phyloP scores from a whole-genome alignment of 2,888 invertebrate genomes.

The Xylota segnis region DNA sequence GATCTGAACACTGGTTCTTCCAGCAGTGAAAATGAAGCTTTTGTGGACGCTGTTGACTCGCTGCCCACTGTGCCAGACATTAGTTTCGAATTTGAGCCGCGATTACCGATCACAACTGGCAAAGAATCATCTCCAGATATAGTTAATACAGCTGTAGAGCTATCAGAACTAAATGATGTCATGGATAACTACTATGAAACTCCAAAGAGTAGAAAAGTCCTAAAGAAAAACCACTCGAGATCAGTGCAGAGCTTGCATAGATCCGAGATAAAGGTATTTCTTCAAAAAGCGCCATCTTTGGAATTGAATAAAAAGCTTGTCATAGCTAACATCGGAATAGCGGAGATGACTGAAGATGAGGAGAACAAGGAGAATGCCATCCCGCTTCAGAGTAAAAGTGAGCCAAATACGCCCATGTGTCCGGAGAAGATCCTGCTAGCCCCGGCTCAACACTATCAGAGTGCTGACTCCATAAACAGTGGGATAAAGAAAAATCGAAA shows the following conservation, averaged over 20 bases:
- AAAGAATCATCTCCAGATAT: conserved; percentile 67
- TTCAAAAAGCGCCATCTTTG: conserved; percentile 83
- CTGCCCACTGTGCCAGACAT: conserved; percentile 77
- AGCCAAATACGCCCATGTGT: conserved; percentile 79
- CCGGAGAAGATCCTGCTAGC: conserved; percentile 78
- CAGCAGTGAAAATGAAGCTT: conserved; percentile 82
- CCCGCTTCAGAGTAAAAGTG: conserved; percentile 79
- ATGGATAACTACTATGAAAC: conserved; percentile 78
- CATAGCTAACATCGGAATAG: conserved; percentile 78
- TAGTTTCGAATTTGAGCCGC: conserved; percentile 72
- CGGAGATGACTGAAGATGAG: conserved; percentile 75
- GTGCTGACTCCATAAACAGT: conserved; percentile 81
- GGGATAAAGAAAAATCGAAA: conserved; percentile 67
- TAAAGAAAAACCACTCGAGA: conserved; percentile 81
- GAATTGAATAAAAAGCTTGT: conserved; percentile 79
- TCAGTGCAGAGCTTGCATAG: conserved; percentile 83
- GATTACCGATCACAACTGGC: conserved; percentile 64
- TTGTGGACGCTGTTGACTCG: conserved; percentile 82
- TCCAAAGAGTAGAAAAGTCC: conserved; percentile 73
- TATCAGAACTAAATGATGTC: conserved; percentile 33
- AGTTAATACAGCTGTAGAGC: conserved; percentile 22
- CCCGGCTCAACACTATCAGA: conserved; percentile 80
- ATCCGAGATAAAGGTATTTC: conserved; percentile 81
- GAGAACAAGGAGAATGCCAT: conserved; percentile 81
- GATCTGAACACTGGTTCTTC: conserved; percentile 77